Percentiles rank a stretch among this genome's conserved stretches.
Evolutionary conservation across 2,888 invertebrate species (phyloP).

Genomic region (Crocallis elinguaria): DNA sequence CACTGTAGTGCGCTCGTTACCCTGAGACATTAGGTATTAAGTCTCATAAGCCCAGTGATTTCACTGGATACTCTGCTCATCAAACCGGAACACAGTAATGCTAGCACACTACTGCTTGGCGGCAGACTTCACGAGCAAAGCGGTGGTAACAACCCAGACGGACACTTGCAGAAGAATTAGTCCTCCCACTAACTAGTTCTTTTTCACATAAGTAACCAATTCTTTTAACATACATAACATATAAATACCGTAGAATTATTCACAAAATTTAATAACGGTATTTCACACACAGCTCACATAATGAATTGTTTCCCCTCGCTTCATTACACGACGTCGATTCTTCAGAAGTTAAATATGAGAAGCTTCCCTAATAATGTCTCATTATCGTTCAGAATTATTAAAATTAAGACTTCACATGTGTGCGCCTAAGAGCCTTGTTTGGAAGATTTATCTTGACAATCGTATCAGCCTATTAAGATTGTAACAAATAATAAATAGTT

Average conservation of each 20-base stretch:
- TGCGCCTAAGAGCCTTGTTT: conserved; percentile 29
- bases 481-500: too few relatives aligned
- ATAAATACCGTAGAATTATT: conserved; percentile 22
- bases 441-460: conserved; percentile 41
- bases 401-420: conserved; percentile 54
- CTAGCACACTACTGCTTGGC: too few relatives aligned
- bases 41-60: too few relatives aligned
- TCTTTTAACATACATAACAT: not conserved
- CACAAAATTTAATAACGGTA: conserved; percentile 30
- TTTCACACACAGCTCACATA: conserved; percentile 24
- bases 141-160: too few relatives aligned
- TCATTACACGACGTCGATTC: conserved; percentile 71
- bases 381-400: conserved; percentile 74
- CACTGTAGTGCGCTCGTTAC: too few relatives aligned
- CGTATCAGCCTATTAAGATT: too few relatives aligned
- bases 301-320: conserved; percentile 48
- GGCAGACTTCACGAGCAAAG: too few relatives aligned
- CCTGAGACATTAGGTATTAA: too few relatives aligned
- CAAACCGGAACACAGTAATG: too few relatives aligned
- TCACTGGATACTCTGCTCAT: too few relatives aligned
- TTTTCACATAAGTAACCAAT: not conserved
- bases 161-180: too few relatives aligned
- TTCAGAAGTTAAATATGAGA: conserved; percentile 77
- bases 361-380: conserved; percentile 72
- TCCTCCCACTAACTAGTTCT: not conserved